phyloP scores from a whole-genome alignment of 2,888 invertebrate genomes.

The Tachina fera region DNA sequence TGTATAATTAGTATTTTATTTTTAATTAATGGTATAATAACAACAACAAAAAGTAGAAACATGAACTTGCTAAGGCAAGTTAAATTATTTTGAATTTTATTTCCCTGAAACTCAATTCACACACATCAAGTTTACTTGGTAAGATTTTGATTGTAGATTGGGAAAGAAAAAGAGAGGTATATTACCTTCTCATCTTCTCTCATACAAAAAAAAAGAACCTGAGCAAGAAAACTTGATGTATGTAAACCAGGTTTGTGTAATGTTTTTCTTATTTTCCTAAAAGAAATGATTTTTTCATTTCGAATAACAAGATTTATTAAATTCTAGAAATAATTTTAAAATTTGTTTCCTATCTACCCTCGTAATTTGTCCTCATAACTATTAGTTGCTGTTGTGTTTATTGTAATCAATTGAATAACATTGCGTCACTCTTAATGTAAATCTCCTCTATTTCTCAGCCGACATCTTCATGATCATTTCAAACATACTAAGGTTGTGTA shows the following conservation, averaged over 20 bases:
- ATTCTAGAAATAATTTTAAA: not conserved
- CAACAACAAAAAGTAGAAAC: not conserved
- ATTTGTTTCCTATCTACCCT: not conserved
- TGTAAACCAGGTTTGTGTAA: not conserved
- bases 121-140: too few relatives aligned
- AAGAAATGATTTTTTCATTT: too few relatives aligned
- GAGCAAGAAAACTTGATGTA: too few relatives aligned
- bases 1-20: conserved; percentile 61
- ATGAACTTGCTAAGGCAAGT: not conserved
- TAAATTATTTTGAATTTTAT: too few relatives aligned
- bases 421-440: conserved; percentile 74
- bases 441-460: conserved; percentile 55
- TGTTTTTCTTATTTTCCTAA: not conserved
- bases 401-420: conserved; percentile 73
- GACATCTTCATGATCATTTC: conserved; percentile 40
- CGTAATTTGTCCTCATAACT: not conserved
- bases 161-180: too few relatives aligned
- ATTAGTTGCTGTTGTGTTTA: conserved; percentile 51
- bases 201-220: not conserved
- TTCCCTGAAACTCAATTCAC: too few relatives aligned
- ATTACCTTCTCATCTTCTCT: too few relatives aligned
- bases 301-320: too few relatives aligned
- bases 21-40: conserved; percentile 51
- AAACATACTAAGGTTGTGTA: conserved; percentile 35
- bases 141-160: too few relatives aligned